Conservation (phyloP, 2,113 vertebrate genomes). For the Pantherophis guttatus region DNA sequence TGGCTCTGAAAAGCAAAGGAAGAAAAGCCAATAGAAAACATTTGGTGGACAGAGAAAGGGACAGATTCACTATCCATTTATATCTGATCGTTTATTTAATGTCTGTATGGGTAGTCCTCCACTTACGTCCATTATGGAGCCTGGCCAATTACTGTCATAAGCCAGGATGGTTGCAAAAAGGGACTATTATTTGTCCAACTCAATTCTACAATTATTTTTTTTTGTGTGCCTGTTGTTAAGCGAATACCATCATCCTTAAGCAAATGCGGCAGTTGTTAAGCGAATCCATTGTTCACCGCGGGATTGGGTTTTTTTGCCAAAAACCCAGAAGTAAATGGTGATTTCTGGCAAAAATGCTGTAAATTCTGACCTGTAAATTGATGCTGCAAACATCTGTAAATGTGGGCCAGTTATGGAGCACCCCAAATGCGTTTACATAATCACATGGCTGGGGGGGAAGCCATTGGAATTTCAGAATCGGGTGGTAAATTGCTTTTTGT, state of each 20-base stretch:
- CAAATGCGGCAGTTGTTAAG: not conserved
- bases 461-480: not conserved
- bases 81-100: not conserved
- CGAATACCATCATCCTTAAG: not conserved
- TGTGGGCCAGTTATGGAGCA: not conserved
- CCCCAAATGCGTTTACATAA: not conserved
- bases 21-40: not conserved
- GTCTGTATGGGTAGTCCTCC: not conserved
- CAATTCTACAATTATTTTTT: not conserved
- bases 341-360: not conserved
- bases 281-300: not conserved
- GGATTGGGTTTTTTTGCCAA: not conserved
- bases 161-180: not conserved
- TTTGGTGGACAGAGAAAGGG: not conserved
- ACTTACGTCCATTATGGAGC: not conserved
- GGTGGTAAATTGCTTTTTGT: not conserved
- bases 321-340: not conserved
- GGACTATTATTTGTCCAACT: not conserved
- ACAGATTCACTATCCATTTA: not conserved
- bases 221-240: not conserved
- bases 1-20: not conserved
- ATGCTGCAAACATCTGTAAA: not conserved
- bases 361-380: not conserved
- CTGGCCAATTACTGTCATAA: not conserved
- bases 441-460: rapidly evolving